Conservation (phyloP, 2,797 vertebrate genomes). For the Thalassophryne amazonica region DNA sequence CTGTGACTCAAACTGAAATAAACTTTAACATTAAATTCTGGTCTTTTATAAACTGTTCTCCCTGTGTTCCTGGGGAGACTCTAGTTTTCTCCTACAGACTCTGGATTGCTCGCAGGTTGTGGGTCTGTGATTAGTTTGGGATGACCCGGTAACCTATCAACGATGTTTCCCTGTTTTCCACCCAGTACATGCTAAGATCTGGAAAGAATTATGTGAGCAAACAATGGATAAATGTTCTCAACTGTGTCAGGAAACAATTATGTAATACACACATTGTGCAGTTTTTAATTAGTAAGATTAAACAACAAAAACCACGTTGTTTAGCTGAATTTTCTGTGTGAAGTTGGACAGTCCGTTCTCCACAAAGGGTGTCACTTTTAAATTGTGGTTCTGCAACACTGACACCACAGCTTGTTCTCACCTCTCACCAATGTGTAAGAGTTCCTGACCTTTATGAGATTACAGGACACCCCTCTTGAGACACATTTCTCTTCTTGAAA, state of each 20-base stretch:
- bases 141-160: constrained; percentile 3
- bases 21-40: neutral
- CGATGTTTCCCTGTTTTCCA: neutral
- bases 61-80: neutral
- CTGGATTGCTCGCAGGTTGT: constrained; percentile 13
- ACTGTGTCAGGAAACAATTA: neutral
- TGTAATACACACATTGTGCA: too few relatives aligned
- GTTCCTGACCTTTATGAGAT: too few relatives aligned
- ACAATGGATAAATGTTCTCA: neutral
- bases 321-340: too few relatives aligned
- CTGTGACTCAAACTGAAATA: neutral
- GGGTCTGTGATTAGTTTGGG: neutral
- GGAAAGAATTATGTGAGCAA: neutral
- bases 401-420: too few relatives aligned
- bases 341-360: too few relatives aligned
- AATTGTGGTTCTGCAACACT: too few relatives aligned
- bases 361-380: too few relatives aligned
- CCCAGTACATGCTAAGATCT: neutral
- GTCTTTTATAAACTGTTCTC: neutral
- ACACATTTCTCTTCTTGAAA: too few relatives aligned
- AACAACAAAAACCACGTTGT: too few relatives aligned
- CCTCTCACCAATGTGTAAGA: too few relatives aligned
- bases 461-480: too few relatives aligned
- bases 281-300: too few relatives aligned
- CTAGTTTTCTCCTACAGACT: constrained; percentile 5